Conservation (phyloP, 2,888 invertebrate species). For the Cheiracanthium punctorium region DNA sequence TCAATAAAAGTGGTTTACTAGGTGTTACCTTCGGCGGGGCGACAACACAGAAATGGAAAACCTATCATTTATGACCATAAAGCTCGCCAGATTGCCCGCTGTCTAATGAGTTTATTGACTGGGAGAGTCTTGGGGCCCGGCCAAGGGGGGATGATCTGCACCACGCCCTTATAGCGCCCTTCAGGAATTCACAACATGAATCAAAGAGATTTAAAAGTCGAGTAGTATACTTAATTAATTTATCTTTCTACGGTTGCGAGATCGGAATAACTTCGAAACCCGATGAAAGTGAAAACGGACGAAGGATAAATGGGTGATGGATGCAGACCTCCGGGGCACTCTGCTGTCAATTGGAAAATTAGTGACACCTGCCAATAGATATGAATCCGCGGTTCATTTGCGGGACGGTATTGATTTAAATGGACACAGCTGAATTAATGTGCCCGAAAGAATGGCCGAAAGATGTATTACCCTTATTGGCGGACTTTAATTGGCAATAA, state of each 20-base stretch:
- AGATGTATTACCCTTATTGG: too few relatives aligned
- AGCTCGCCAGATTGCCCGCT: conserved; percentile 62
- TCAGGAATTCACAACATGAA: conserved; percentile 38
- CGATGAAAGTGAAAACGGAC: conserved; percentile 33
- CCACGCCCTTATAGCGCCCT: conserved; percentile 61
- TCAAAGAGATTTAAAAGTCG: background rate
- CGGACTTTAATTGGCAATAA: too few relatives aligned
- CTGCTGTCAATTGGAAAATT: background rate
- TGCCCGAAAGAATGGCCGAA: background rate
- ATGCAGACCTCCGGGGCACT: conserved; percentile 8
- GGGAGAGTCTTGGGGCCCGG: conserved; percentile 57
- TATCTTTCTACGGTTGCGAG: conserved; percentile 47
- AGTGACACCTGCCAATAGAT: background rate
- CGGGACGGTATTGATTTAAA: background rate
- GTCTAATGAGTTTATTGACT: conserved; percentile 69
- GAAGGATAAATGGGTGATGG: conserved; percentile 24
- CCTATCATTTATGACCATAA: conserved; percentile 68
- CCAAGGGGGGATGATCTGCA: conserved; percentile 56
- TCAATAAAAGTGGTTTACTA: conserved; percentile 66
- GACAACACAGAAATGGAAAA: conserved; percentile 56
- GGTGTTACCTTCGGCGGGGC: conserved; percentile 48
- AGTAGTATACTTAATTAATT: conserved; percentile 68
- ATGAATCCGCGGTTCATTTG: background rate
- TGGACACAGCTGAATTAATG: background rate
- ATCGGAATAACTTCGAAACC: background rate